Percentiles rank a stretch among this genome's conserved stretches.
Conservation (phyloP, 2,113 vertebrate species). For the Callocephalon fimbriatum region DNA sequence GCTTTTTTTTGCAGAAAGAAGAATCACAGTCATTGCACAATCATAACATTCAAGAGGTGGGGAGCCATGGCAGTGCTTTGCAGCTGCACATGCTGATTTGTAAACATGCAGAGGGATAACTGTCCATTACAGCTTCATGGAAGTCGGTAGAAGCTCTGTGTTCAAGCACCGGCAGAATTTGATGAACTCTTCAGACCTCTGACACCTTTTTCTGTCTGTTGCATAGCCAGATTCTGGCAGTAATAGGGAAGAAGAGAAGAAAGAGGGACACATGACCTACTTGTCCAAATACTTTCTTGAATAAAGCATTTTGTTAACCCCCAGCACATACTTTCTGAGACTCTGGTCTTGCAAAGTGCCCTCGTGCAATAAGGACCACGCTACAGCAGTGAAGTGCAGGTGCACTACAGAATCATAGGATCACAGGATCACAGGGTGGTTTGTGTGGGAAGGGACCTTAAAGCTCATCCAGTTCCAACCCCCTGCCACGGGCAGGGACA, state of each 20-base stretch:
- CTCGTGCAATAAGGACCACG: not conserved
- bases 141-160: not conserved
- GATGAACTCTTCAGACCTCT: not conserved
- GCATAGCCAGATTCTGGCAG: accelerated
- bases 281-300: not conserved
- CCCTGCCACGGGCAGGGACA: not conserved
- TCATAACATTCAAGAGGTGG: not conserved
- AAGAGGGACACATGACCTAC: not conserved
- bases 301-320: not conserved
- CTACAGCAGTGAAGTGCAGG: not conserved
- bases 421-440: not conserved
- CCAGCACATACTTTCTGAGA: not conserved
- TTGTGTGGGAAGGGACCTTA: not conserved
- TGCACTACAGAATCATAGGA: accelerated
- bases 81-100: not conserved
- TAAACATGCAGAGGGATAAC: not conserved
- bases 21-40: not conserved
- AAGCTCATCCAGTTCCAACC: not conserved
- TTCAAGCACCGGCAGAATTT: not conserved
- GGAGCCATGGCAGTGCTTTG: not conserved
- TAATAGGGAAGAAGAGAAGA: accelerated
- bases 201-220: not conserved
- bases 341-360: not conserved
- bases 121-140: not conserved
- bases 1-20: not conserved